Percentiles rank a stretch among this genome's conserved stretches.
Evolutionary conservation across 2,797 vertebrate genomes (phyloP).

Genomic region (Hemitrygon akajei): DNA sequence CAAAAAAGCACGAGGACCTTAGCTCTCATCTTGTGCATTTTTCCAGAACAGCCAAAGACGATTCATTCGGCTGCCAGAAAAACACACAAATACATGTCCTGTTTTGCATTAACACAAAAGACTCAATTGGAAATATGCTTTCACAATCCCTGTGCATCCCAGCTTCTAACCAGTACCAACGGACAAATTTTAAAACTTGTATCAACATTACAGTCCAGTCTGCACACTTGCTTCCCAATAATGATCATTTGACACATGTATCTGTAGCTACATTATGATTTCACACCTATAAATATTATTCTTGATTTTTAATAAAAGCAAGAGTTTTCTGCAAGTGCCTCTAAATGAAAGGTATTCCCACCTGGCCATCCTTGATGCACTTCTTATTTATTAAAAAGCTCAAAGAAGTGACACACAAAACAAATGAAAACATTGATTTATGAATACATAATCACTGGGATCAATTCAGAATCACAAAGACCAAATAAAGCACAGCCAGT

Average conservation of each 20-base stretch:
- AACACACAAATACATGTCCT: neutral
- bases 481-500: neutral
- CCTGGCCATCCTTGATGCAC: neutral
- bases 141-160: neutral
- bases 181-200: neutral
- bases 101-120: neutral
- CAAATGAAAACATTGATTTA: neutral
- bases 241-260: neutral
- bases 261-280: neutral
- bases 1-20: too few species aligned
- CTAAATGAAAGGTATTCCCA: neutral
- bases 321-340: neutral
- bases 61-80: neutral
- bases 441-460: neutral
- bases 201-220: neutral
- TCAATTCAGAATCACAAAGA: neutral
- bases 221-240: neutral
- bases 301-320: neutral
- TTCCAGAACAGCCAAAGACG: neutral
- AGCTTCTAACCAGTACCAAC: neutral
- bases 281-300: neutral
- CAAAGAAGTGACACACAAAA: neutral
- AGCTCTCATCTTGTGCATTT: neutral
- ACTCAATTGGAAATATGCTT: neutral
- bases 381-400: neutral